Evolutionary conservation across 2,113 vertebrate species (phyloP).

Genomic region (Ginglymostoma cirratum): DNA sequence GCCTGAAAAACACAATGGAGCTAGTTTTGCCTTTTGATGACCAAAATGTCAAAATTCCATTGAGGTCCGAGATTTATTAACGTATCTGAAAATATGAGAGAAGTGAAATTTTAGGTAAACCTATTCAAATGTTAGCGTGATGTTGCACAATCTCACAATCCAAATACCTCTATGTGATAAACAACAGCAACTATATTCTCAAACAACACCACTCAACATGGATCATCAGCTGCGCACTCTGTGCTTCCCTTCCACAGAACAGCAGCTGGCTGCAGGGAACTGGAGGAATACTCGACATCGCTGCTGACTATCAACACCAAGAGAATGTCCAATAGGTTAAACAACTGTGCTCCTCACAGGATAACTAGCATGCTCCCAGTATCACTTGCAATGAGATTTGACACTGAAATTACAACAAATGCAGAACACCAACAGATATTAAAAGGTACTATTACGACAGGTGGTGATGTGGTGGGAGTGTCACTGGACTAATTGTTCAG

Average conservation of each 20-base stretch:
- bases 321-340: not conserved
- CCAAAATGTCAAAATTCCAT: not conserved
- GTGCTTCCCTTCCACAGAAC: not conserved
- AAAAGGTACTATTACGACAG: too few relatives aligned
- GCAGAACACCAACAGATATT: too few relatives aligned
- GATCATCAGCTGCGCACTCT: not conserved
- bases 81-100: not conserved
- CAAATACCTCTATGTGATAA: not conserved
- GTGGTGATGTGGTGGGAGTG: too few relatives aligned
- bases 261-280: not conserved
- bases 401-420: too few relatives aligned
- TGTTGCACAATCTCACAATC: not conserved
- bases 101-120: not conserved
- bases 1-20: not conserved
- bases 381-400: not conserved
- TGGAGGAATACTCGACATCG: not conserved
- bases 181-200: not conserved
- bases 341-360: not conserved
- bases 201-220: not conserved
- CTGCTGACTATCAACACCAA: not conserved
- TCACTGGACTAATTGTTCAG: too few relatives aligned
- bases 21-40: not conserved
- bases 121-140: not conserved
- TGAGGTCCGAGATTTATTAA: not conserved
- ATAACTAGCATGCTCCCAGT: not conserved